Percentiles rank a stretch among this genome's conserved stretches.
These are phyloP conservation scores for Pecten maximus DNA, from an alignment of 2,888 invertebrate genomes.

Conservation along the genomic window DNA sequence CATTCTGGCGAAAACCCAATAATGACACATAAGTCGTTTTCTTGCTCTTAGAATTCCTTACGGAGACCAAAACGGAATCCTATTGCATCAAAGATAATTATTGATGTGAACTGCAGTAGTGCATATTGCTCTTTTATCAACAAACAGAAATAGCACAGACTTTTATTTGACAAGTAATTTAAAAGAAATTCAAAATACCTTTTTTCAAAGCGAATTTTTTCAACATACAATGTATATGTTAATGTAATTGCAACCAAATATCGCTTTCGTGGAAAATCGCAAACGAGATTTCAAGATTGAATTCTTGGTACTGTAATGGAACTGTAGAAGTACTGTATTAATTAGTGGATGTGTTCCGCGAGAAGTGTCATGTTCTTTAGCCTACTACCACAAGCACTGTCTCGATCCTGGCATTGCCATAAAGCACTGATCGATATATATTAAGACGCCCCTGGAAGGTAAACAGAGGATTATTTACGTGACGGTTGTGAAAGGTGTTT, in stretches of 20 bases:
- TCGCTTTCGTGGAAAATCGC: neutral
- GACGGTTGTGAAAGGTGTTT: neutral
- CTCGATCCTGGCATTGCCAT: neutral
- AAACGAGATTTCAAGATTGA: neutral
- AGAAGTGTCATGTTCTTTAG: neutral
- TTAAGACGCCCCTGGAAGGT: neutral
- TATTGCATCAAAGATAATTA: neutral
- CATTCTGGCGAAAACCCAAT: neutral
- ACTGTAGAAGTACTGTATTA: neutral
- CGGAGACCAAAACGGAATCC: neutral
- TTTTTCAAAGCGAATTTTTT: neutral
- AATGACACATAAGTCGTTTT: neutral
- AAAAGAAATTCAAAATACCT: neutral
- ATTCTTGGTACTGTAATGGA: neutral
- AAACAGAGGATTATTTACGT: neutral
- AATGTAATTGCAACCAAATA: neutral
- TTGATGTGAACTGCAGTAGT: neutral
- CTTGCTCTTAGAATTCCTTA: neutral
- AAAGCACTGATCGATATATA: neutral
- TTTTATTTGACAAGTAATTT: neutral
- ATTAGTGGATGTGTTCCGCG: neutral
- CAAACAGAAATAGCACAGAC: neutral
- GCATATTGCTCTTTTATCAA: neutral
- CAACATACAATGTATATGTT: neutral
- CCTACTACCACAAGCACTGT: neutral